Evolutionary conservation across 2,113 vertebrate genomes (phyloP).

Genomic region (Chaetops frenatus): DNA sequence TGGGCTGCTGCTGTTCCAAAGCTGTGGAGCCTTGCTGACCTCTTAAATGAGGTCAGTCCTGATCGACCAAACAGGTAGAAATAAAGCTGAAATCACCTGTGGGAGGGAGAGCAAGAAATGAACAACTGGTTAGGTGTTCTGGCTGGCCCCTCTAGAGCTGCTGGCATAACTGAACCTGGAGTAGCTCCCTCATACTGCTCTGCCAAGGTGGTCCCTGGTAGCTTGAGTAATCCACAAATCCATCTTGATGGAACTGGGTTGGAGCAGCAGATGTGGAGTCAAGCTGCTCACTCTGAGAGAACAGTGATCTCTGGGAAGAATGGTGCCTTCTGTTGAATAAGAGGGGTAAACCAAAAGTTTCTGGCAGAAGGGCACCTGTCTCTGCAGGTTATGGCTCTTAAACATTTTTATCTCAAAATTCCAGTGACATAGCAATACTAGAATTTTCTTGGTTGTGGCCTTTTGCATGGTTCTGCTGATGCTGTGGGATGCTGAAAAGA

Average conservation of each 20-base stretch:
- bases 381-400: background rate
- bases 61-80: background rate
- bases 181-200: background rate
- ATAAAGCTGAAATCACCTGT: background rate
- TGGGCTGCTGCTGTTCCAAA: background rate
- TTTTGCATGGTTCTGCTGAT: background rate
- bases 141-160: background rate
- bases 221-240: background rate
- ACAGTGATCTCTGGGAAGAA: background rate
- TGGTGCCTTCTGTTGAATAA: background rate
- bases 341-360: background rate
- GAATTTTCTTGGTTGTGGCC: background rate
- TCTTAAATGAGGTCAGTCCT: background rate
- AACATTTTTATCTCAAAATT: background rate
- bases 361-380: accelerated
- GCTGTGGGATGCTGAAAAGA: background rate
- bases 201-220: background rate
- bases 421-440: background rate
- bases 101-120: background rate
- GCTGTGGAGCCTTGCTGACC: background rate
- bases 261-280: background rate
- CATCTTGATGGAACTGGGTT: background rate
- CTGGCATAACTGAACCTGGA: background rate
- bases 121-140: background rate
- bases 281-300: background rate